Base-by-base conservation (phyloP, 1,140 invertebrate species). In the Brachionus asplanchnoidis region DNA sequence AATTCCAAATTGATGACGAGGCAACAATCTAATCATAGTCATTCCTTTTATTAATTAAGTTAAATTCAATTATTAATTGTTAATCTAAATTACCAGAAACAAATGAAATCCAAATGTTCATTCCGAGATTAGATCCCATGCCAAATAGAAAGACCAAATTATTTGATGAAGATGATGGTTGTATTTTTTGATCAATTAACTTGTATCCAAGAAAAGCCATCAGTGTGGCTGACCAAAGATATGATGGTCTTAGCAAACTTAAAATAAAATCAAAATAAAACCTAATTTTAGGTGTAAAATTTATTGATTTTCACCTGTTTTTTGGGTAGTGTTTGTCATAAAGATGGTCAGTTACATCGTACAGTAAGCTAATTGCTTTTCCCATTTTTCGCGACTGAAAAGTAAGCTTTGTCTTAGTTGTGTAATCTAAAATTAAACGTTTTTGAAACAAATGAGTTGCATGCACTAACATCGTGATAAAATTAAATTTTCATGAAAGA, bases 1-100 rank as follows among this genome's bases (percentile, higher is more conserved):
- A 9, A 23, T 14, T 23, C 79, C 79, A 65, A 82, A 82, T 46
- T 82, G 79, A 65, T 82, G 79, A 42, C 79, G 79, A 60, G 79
- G 79, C 26, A 82, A 46, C 26, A 82, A 26, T 36, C 53, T 60
- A 14, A 82, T 82, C 79, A 82, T 65, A 8, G 79, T 82, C 53
- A 82, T 44, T 2, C 79, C 79, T 82, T 80, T 80, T 53, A 28
- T 23, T 53, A 23, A 65, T n/a, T 17, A 53, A 36, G 2, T 17
- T 17, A 53, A 17, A 32, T n/a, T 36, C 9, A 40, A n/a, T 26
- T 56, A 20, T 50, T 9, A 11, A 7, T 9, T 80, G n/a, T 65
- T 80, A 40, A 26, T 77, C 4, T 0, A 12, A 2, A 14, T 44
- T 82, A 82, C 79, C 79, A 46, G 79, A 82, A 32, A 82, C 14